Percentiles rank a stretch among this genome's conserved stretches.
Conservation (phyloP, 2,888 invertebrate genomes). For the Cordylochernes scorpioides region DNA sequence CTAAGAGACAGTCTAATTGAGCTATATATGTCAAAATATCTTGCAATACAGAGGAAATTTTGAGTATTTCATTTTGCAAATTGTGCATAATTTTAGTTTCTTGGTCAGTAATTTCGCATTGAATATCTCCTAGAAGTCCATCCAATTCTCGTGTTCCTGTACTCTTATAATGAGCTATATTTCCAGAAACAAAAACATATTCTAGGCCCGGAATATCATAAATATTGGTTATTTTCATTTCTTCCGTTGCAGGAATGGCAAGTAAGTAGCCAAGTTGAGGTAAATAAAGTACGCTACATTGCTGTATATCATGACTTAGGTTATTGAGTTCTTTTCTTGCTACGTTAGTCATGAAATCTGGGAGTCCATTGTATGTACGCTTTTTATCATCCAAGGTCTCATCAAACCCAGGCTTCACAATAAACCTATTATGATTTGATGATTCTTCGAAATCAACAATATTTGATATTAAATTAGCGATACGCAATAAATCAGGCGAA, state of each 20-base stretch:
- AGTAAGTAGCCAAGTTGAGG: conserved; percentile 45
- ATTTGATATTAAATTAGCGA: too few relatives aligned
- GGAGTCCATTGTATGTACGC: conserved; percentile 37
- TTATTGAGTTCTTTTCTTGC: conserved; percentile 39
- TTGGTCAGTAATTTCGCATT: conserved; percentile 44
- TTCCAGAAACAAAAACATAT: conserved; percentile 40
- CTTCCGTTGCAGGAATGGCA: conserved; percentile 38
- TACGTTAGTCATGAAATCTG: conserved; percentile 40
- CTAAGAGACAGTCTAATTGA: conserved; percentile 40
- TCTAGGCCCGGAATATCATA: conserved; percentile 37
- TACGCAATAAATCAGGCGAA: too few relatives aligned
- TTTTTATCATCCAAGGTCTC: conserved; percentile 44
- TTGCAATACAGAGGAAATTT: conserved; percentile 30
- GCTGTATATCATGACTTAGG: conserved; percentile 27
- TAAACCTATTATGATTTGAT: conserved; percentile 32
- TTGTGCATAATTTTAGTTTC: conserved; percentile 48
- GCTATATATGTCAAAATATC: conserved; percentile 33
- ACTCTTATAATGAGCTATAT: conserved; percentile 42
- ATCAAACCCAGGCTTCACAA: conserved; percentile 46
- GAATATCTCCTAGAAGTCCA: conserved; percentile 43
- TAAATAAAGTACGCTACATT: conserved; percentile 21
- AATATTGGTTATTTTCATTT: conserved; percentile 29
- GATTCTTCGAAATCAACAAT: conserved; percentile 26
- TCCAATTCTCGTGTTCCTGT: conserved; percentile 38
- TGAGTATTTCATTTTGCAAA: conserved; percentile 34